Base-by-base conservation (phyloP, 2,888 invertebrate species). In the Phytoseiulus persimilis region DNA sequence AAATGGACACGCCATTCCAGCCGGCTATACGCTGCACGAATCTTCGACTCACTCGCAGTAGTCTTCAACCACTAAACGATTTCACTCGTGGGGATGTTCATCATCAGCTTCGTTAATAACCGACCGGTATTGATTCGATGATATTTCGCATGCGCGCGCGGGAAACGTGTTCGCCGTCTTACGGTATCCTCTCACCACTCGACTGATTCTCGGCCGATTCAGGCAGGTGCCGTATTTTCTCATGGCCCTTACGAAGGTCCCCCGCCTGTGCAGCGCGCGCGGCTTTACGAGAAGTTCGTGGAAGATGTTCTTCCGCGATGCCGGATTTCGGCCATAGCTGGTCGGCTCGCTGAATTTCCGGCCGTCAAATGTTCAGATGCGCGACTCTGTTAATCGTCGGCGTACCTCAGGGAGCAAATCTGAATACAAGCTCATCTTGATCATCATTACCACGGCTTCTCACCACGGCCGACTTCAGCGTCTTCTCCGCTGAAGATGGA, bases 321-420 rank as follows among this genome's bases (percentile, higher is more conserved):
- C 18, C 28, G 65, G 28, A 3, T 65, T 46, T 46, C 14, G 46
- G 46, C 14, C 46, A 46, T 6, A 11, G 46, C 46, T 14, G 14
- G 46, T 46, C 46, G 9, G 65, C 28, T 28, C 23, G 65, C 23
- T 65, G 65, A 65, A 65, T 65, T 65, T 65, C 65, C 65, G 65
- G 65, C 65, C 65, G 65, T 23, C 65, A 28, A 65, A 65, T 65
- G 11, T 65, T 65, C 65, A 65, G 65, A 65, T 65, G 65, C 18
- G 65, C 65, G 28, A 65, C 65, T 65, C 28, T 65, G 65, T 65
- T 65, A 65, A 65, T 65, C 65, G 65, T 65, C 28, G 65, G 65
- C 65, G 65, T 65, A 65, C 65, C 65, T 65, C 65, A 65, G 65
- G 65, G 65, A 65, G 65, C 65, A 65, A 65, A 65, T 65, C 65